A percentile compares a stretch with the other conserved stretches of the same genome.
phyloP scores from a whole-genome alignment of 2,113 vertebrate species.

The Menidia beryllina region DNA sequence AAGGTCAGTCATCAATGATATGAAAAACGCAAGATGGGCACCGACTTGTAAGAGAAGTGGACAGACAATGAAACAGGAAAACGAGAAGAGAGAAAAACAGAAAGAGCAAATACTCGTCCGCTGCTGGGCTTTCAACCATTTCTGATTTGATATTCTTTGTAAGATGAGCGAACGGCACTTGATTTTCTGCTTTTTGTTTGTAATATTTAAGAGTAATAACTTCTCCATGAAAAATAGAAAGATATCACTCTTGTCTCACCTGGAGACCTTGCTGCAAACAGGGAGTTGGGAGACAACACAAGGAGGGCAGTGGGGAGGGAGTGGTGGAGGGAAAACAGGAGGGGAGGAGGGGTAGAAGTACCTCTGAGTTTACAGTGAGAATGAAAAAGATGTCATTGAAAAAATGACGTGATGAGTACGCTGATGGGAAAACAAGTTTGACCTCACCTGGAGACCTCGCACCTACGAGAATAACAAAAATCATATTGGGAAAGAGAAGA shows the following conservation, averaged over 20 bases:
- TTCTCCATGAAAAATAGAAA: constrained; percentile 21
- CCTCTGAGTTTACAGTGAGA: constrained; percentile 17
- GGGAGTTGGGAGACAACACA: constrained; percentile 36
- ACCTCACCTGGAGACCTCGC: constrained; percentile 81
- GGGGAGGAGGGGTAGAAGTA: background rate
- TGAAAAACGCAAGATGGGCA: constrained; percentile 15
- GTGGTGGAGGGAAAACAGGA: too few species aligned
- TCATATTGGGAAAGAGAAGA: constrained; percentile 58
- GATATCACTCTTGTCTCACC: constrained; percentile 68
- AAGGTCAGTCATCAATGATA: constrained; percentile 15
- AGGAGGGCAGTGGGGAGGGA: background rate
- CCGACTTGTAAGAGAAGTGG: constrained; percentile 16
- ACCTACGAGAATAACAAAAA: constrained; percentile 57
- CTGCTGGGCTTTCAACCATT: constrained; percentile 1
- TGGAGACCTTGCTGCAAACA: constrained; percentile 77
- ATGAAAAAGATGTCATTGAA: constrained; percentile 22
- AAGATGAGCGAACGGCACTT: constrained; percentile 48
- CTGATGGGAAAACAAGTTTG: constrained; percentile 44
- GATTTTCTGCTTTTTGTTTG: constrained; percentile 47
- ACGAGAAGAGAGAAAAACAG: constrained; percentile 36
- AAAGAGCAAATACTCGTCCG: constrained; percentile 59
- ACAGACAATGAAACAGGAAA: constrained; percentile 37
- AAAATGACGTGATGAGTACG: constrained; percentile 27
- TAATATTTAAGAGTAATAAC: constrained; percentile 6
- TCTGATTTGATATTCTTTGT: constrained; percentile 24